A percentile compares a stretch with the other conserved stretches of the same genome.
Conservation (phyloP, 2,797 vertebrate species). For the Neoniphon sammara region DNA sequence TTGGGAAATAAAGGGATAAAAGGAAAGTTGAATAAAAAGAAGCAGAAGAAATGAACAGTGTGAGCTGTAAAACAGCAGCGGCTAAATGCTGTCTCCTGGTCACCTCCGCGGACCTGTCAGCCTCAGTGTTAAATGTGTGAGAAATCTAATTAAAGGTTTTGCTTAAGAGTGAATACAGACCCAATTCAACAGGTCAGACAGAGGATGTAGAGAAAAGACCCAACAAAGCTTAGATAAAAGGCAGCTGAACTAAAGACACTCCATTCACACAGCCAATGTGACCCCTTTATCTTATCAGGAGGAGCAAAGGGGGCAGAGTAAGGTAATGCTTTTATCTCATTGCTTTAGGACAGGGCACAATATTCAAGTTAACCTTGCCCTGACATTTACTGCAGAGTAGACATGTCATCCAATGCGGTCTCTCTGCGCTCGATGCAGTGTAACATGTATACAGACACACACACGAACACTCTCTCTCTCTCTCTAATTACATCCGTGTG, state of each 20-base stretch:
- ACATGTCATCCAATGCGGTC: conserved; percentile 25
- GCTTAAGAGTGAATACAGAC: background rate
- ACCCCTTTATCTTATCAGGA: conserved; percentile 68
- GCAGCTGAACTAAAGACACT: conserved; percentile 33
- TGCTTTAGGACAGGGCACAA: conserved; percentile 40
- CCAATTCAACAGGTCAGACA: conserved; percentile 10
- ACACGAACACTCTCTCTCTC: background rate
- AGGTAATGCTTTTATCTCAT: conserved; percentile 66
- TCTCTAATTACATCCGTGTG: too few relatives aligned
- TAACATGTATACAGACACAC: background rate
- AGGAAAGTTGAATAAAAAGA: too few relatives aligned
- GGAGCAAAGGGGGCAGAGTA: conserved; percentile 42
- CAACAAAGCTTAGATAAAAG: conserved; percentile 51
- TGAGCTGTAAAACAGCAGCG: conserved; percentile 14
- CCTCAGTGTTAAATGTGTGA: background rate
- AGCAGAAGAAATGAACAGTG: conserved; percentile 24
- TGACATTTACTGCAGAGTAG: conserved; percentile 46
- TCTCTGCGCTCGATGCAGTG: conserved; percentile 18
- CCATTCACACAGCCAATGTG: conserved; percentile 61
- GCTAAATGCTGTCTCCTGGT: conserved; percentile 10
- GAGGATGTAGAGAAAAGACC: conserved; percentile 33
- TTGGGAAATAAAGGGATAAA: too few relatives aligned
- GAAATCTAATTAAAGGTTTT: background rate
- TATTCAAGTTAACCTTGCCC: conserved; percentile 39
- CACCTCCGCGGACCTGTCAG: background rate